Evolutionary conservation across 2,888 invertebrate genomes (phyloP).

Genomic region (Apamea anceps): DNA sequence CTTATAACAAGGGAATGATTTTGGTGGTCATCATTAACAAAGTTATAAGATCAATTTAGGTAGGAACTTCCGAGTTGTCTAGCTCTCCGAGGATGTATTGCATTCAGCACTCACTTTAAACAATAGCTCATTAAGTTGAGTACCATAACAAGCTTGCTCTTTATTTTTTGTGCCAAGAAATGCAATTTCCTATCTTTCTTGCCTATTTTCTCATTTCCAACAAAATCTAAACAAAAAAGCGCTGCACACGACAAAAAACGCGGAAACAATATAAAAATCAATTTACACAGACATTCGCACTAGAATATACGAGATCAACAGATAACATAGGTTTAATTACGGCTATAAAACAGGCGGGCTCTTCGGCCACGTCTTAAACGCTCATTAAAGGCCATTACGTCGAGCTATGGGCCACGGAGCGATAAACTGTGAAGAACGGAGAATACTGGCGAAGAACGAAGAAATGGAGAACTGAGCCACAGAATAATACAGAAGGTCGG

Average conservation of each 20-base stretch:
- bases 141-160: background rate
- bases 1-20: background rate
- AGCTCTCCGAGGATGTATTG: background rate
- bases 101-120: background rate
- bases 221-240: background rate
- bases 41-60: background rate
- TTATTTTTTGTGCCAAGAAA: background rate
- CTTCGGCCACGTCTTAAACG: constrained; percentile 78
- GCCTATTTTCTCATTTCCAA: background rate
- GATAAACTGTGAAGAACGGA: constrained; percentile 79
- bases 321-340: constrained; percentile 85
- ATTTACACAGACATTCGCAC: constrained; percentile 78
- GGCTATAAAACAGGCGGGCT: constrained; percentile 85
- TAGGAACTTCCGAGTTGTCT: background rate
- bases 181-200: background rate
- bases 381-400: constrained; percentile 86
- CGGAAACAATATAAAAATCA: constrained; percentile 68
- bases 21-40: background rate
- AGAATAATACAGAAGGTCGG: constrained; percentile 22
- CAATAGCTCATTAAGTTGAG: background rate
- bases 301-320: constrained; percentile 77
- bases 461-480: constrained; percentile 61
- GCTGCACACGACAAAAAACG: constrained; percentile 22
- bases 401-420: constrained; percentile 64
- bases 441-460: constrained; percentile 52